Evolutionary conservation across 2,113 vertebrate genomes (phyloP).

Genomic region (Apteryx owenii): DNA sequence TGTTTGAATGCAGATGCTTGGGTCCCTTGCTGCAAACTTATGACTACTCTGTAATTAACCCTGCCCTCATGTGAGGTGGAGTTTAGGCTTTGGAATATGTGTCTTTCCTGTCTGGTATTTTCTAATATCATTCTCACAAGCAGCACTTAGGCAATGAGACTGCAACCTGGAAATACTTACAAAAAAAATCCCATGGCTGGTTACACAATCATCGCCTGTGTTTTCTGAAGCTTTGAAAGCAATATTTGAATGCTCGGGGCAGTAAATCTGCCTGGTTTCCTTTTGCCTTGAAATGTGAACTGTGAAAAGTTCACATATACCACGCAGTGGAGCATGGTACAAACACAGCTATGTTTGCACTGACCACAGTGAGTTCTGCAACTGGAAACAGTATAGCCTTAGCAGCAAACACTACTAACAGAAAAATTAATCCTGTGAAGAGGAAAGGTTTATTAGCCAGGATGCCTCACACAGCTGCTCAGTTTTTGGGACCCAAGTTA

Average conservation of each 20-base stretch:
- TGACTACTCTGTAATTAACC: neutral
- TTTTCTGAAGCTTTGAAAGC: neutral
- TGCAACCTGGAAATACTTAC: neutral
- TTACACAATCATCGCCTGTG: neutral
- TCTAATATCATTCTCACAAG: neutral
- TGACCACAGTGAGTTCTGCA: neutral
- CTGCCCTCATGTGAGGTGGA: neutral
- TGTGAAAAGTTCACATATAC: neutral
- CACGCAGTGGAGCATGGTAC: accelerated
- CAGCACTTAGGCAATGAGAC: neutral
- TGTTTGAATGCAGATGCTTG: neutral
- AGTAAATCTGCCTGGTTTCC: neutral
- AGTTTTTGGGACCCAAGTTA: neutral
- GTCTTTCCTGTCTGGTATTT: neutral
- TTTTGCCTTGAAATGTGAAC: neutral
- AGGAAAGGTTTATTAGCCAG: neutral
- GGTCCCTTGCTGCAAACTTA: too few relatives aligned
- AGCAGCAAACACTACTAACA: neutral
- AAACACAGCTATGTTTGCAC: neutral
- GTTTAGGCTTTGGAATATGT: neutral
- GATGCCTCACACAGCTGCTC: neutral
- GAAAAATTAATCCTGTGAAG: neutral
- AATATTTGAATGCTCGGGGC: neutral
- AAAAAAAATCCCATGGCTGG: neutral
- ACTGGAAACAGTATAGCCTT: accelerated